Evolutionary conservation across 1,140 invertebrate genomes (phyloP).

Genomic region (Brachionus koreanus): DNA sequence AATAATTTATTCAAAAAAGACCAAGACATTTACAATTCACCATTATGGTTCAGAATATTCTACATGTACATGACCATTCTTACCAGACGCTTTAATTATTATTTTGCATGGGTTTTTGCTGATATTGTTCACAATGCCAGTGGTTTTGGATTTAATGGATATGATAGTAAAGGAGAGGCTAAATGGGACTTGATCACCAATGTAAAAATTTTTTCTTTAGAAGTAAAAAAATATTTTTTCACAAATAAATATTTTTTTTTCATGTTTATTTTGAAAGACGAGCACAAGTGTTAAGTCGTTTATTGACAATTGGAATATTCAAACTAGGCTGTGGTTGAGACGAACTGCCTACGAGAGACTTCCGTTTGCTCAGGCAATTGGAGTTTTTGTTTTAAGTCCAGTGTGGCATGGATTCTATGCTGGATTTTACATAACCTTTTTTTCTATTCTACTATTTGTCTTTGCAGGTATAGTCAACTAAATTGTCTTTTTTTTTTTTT

Average conservation of each 20-base stretch:
- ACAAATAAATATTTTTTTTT: not conserved
- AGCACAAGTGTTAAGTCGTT: constrained; percentile 60
- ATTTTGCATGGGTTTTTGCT: constrained; percentile 82
- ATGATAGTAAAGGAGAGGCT: constrained; percentile 65
- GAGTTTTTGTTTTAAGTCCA: constrained; percentile 81
- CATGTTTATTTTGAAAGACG: not conserved
- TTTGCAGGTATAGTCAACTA: constrained; percentile 4
- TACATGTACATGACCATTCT: constrained; percentile 46
- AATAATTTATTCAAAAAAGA: not conserved
- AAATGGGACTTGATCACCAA: constrained; percentile 85
- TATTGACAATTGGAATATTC: constrained; percentile 77
- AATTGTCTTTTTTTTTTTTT: not conserved
- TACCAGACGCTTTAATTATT: constrained; percentile 82
- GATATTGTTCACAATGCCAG: constrained; percentile 70
- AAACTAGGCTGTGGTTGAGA: constrained; percentile 75
- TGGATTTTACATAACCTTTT: constrained; percentile 92
- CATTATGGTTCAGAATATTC: not conserved
- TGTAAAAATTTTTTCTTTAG: constrained; percentile 70
- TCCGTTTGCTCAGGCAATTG: constrained; percentile 58
- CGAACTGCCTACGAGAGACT: constrained; percentile 78
- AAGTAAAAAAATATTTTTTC: not conserved
- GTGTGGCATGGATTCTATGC: constrained; percentile 95
- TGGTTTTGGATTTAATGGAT: constrained; percentile 84
- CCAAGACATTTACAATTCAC: not conserved
- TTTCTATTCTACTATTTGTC: constrained; percentile 68